A percentile compares a stretch with the other conserved stretches of the same genome.
Conservation (phyloP, 2,888 invertebrate species). For the Ctena decussata region DNA sequence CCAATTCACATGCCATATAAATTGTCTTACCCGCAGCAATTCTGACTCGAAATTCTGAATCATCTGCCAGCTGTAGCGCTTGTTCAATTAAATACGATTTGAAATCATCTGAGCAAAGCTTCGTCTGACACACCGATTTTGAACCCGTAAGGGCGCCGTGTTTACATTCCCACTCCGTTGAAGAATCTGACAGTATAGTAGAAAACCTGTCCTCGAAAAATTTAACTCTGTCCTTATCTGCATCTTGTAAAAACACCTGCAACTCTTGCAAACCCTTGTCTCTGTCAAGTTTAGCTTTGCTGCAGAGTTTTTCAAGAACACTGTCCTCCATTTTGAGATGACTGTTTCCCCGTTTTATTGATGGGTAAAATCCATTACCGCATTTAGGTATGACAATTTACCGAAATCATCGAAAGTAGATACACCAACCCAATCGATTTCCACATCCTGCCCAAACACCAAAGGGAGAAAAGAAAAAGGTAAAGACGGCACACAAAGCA, state of each 20-base stretch:
- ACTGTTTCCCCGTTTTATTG: neutral
- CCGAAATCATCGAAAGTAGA: no score
- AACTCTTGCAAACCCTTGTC: slow-evolving; percentile 83
- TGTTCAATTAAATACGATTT: slow-evolving; percentile 76
- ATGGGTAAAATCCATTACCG: neutral
- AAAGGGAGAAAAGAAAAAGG: no score
- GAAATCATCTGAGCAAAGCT: slow-evolving; percentile 79
- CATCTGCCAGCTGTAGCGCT: slow-evolving; percentile 84
- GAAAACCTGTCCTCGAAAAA: slow-evolving; percentile 74
- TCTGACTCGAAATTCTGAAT: slow-evolving; percentile 87
- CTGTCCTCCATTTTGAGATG: slow-evolving; percentile 75
- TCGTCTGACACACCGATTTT: slow-evolving; percentile 81
- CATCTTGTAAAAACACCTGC: slow-evolving; percentile 56
- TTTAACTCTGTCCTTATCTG: slow-evolving; percentile 66
- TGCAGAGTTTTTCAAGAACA: slow-evolving; percentile 76
- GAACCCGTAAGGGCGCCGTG: slow-evolving; percentile 87
- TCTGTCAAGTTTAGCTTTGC: slow-evolving; percentile 85
- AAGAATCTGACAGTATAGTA: slow-evolving; percentile 71
- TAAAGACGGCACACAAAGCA: no score
- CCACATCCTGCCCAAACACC: no score
- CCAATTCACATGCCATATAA: no score
- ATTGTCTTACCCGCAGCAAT: slow-evolving; percentile 87
- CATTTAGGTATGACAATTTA: no score
- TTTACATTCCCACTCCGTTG: slow-evolving; percentile 86
- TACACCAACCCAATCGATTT: no score